Percentiles rank a stretch among this genome's conserved stretches.
phyloP scores from a whole-genome alignment of 2,113 vertebrate genomes.

The Chloroceryle aenea region DNA sequence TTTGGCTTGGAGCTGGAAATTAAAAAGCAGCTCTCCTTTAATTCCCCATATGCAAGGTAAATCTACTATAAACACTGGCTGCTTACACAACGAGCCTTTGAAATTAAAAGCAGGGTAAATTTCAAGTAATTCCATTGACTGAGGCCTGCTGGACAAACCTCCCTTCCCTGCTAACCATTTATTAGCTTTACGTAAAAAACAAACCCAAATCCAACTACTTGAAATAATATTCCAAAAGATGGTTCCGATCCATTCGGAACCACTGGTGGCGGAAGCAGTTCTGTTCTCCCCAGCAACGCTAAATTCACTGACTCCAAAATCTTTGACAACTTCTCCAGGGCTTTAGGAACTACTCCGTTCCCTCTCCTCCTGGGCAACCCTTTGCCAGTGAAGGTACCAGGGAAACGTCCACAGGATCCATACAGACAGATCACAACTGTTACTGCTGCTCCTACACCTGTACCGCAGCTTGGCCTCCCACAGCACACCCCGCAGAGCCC shows the following conservation, averaged over 20 bases:
- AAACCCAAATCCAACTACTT: neutral
- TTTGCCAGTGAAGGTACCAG: neutral
- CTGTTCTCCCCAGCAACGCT: neutral
- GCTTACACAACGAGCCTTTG: neutral
- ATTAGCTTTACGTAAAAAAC: neutral
- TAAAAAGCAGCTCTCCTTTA: neutral
- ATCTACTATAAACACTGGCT: neutral
- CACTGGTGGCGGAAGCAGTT: neutral
- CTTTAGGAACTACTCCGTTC: neutral
- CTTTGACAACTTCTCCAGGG: neutral
- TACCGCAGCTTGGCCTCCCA: neutral
- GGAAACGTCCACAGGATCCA: fast-evolving
- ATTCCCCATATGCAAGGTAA: neutral
- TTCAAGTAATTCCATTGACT: neutral
- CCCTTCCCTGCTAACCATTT: neutral
- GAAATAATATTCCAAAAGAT: neutral
- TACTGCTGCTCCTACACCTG: neutral
- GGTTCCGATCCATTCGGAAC: neutral
- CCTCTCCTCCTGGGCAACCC: fast-evolving
- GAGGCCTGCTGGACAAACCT: neutral
- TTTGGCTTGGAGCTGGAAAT: neutral
- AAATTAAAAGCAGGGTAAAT: slow-evolving; percentile 39
- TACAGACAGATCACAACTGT: neutral
- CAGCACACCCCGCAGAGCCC: neutral
- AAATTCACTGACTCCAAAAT: neutral